Evolutionary conservation across 2,113 vertebrate genomes (phyloP).

Genomic region (Mesoclemmys tuberculata): DNA sequence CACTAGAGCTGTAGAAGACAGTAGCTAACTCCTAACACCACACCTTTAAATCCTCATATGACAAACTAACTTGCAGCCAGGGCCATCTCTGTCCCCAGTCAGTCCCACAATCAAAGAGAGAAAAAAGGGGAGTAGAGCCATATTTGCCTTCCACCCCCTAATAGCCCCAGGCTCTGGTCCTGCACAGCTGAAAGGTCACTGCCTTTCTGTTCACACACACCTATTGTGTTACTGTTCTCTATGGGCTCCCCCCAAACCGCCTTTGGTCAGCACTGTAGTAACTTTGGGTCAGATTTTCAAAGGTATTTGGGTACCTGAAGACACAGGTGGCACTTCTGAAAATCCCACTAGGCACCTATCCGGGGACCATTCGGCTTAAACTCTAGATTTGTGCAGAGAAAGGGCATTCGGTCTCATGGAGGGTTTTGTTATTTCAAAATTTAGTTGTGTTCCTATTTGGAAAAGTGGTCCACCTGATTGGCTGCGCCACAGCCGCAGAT

Average conservation of each 20-base stretch:
- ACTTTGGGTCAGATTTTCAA: background rate
- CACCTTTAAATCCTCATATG: background rate
- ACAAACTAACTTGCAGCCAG: background rate
- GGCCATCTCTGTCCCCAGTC: background rate
- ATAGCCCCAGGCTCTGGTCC: background rate
- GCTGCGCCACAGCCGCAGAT: background rate
- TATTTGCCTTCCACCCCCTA: background rate
- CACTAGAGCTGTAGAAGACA: background rate
- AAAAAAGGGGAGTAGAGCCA: background rate
- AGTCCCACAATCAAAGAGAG: background rate
- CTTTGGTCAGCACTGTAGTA: background rate
- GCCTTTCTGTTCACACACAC: background rate
- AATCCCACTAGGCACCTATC: background rate
- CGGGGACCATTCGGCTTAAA: background rate
- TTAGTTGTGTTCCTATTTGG: background rate
- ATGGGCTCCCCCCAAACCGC: background rate
- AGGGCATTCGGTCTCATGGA: background rate
- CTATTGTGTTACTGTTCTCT: background rate
- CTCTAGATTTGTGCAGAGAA: background rate
- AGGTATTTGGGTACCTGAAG: background rate
- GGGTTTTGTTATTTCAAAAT: background rate
- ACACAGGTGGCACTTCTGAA: background rate
- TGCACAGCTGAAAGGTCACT: background rate
- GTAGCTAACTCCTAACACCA: background rate
- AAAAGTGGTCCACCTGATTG: background rate